These are phyloP conservation scores for Orthonychiurus folsomi DNA, from an alignment of 2,888 invertebrate species.

Conservation along the genomic window DNA sequence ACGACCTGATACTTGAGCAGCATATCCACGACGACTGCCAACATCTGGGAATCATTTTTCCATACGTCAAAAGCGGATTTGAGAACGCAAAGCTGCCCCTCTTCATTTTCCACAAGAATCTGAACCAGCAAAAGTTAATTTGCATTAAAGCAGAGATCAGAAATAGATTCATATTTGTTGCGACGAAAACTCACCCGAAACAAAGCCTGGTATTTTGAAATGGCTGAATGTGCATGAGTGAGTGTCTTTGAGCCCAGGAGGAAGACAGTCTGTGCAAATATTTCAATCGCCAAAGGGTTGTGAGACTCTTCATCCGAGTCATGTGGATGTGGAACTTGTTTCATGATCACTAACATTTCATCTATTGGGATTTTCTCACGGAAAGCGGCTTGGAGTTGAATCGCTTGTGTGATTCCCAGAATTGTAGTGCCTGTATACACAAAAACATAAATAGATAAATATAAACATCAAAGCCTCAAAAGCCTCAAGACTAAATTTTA, in stretches of 20 bases:
- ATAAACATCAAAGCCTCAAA: slow-evolving; percentile 8
- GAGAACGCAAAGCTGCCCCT: slow-evolving; percentile 88
- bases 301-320: slow-evolving; percentile 60
- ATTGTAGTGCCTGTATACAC: slow-evolving; percentile 25
- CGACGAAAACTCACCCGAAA: slow-evolving; percentile 61
- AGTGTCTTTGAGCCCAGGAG: slow-evolving; percentile 93
- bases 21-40: slow-evolving; percentile 91
- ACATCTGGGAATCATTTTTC: slow-evolving; percentile 72
- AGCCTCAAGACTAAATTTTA: not conserved
- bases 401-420: slow-evolving; percentile 54
- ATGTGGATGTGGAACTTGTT: slow-evolving; percentile 73
- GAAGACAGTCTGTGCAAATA: slow-evolving; percentile 89
- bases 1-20: slow-evolving; percentile 94
- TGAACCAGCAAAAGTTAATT: slow-evolving; percentile 50
- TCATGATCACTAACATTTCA: slow-evolving; percentile 75
- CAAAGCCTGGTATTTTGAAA: slow-evolving; percentile 88
- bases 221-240: slow-evolving; percentile 97
- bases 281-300: slow-evolving; percentile 90
- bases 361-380: slow-evolving; percentile 82
- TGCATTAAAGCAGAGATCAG: slow-evolving; percentile 42
- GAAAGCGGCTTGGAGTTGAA: slow-evolving; percentile 75
- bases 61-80: slow-evolving; percentile 91
- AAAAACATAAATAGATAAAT: slow-evolving; percentile 2
- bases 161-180: not conserved
- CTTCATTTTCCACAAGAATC: slow-evolving; percentile 85